Conservation (phyloP, 1,140 invertebrate genomes). For the Lepidurus apus region DNA sequence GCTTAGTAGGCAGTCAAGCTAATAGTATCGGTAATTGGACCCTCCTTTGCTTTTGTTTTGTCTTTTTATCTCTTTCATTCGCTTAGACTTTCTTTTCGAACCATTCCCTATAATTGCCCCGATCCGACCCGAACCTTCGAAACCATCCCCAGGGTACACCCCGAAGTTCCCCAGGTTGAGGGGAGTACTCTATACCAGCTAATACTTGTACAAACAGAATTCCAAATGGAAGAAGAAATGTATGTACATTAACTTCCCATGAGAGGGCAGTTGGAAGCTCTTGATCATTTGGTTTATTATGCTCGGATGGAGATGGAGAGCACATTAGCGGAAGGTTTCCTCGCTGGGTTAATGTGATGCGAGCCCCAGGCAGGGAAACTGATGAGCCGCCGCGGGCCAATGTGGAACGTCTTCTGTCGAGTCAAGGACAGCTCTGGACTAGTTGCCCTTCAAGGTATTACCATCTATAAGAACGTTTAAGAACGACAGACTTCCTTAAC, state of each 20-base stretch:
- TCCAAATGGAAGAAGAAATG: too few relatives aligned
- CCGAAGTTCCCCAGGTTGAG: too few relatives aligned
- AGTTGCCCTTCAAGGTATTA: neutral
- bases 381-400: neutral
- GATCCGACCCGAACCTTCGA: neutral
- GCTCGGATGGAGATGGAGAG: neutral
- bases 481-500: too few relatives aligned
- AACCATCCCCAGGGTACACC: too few relatives aligned
- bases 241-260: too few relatives aligned
- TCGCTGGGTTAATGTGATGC: neutral
- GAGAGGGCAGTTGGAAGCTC: neutral
- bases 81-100: neutral
- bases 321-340: neutral
- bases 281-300: neutral
- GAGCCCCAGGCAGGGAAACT: neutral
- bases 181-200: too few relatives aligned
- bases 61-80: neutral
- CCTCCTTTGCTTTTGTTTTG: neutral
- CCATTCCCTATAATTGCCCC: slow-evolving; percentile 24
- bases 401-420: neutral
- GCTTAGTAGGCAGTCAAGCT: slow-evolving; percentile 48
- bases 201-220: too few relatives aligned
- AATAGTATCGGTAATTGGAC: slow-evolving; percentile 58
- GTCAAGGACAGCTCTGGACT: neutral
- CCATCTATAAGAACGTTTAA: too few relatives aligned